A percentile compares a stretch with the other conserved stretches of the same genome.
These are phyloP conservation scores for Philaethria dido DNA, from an alignment of 2,888 invertebrate genomes.

Conservation along the genomic window DNA sequence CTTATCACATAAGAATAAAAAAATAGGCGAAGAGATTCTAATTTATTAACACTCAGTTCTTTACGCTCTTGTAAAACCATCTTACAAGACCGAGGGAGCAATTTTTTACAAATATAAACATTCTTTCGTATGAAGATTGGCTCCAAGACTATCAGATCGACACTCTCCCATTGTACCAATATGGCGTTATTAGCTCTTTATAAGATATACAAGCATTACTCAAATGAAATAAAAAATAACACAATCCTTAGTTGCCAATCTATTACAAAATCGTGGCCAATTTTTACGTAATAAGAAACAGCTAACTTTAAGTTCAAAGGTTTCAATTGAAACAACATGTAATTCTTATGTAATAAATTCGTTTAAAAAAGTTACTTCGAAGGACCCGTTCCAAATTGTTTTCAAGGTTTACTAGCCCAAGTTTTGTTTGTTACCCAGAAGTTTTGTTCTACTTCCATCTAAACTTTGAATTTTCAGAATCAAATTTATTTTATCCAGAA, in stretches of 20 bases:
- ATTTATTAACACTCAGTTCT: no score
- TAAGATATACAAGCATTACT: not conserved
- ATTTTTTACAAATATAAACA: no score
- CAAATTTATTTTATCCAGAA: not conserved
- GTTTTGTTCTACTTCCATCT: not conserved
- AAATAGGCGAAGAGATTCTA: not conserved
- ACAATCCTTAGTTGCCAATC: not conserved
- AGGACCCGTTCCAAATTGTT: slow-evolving; percentile 31
- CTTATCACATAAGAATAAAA: not conserved
- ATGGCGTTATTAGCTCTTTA: no score
- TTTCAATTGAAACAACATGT: slow-evolving; percentile 15
- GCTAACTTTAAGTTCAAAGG: slow-evolving; percentile 19
- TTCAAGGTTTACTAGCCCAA: slow-evolving; percentile 22
- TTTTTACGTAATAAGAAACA: slow-evolving; percentile 9
- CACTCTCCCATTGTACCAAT: no score
- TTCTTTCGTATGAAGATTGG: no score
- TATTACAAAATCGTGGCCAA: slow-evolving; percentile 14
- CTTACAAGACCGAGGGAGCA: no score
- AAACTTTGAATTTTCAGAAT: slow-evolving; percentile 1
- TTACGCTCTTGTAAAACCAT: no score
- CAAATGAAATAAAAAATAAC: not conserved
- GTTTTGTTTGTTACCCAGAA: slow-evolving; percentile 11
- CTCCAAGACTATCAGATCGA: no score
- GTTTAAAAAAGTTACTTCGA: slow-evolving; percentile 25
- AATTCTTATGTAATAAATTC: slow-evolving; percentile 38